Percentiles rank a stretch among this genome's conserved stretches.
Conservation (phyloP, 2,888 invertebrate genomes). For the Molorchus minor region DNA sequence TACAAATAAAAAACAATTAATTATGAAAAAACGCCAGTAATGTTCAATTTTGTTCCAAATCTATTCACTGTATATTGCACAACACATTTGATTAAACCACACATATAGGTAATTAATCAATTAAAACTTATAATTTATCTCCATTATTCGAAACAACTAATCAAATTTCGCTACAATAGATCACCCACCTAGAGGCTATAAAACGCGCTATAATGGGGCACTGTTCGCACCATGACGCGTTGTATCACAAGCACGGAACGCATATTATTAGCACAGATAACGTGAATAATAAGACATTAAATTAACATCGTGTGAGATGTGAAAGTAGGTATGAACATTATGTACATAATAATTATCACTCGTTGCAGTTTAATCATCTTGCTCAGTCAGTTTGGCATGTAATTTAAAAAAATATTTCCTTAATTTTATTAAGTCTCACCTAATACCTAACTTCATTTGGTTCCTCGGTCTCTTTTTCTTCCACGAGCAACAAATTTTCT, state of each 20-base stretch:
- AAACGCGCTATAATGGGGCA: conserved; percentile 7
- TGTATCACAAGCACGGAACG: conserved; percentile 11
- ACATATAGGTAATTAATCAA: neutral
- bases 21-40: too few relatives aligned
- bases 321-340: conserved; percentile 28
- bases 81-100: too few relatives aligned
- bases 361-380: neutral
- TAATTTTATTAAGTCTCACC: too few relatives aligned
- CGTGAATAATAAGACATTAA: conserved; percentile 35
- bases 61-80: too few relatives aligned
- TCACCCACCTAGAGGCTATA: conserved; percentile 11
- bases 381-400: conserved; percentile 4
- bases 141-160: neutral
- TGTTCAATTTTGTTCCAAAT: too few relatives aligned
- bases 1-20: too few relatives aligned
- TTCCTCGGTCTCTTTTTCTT: too few relatives aligned
- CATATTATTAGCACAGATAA: conserved; percentile 36
- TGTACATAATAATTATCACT: conserved; percentile 29
- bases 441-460: too few relatives aligned
- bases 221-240: conserved; percentile 11
- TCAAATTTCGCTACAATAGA: conserved; percentile 9
- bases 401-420: too few relatives aligned
- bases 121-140: neutral
- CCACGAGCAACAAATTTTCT: too few relatives aligned
- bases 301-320: conserved; percentile 31